Evolutionary conservation across 2,888 invertebrate genomes (phyloP).

Genomic region (Lymantria dispar): DNA sequence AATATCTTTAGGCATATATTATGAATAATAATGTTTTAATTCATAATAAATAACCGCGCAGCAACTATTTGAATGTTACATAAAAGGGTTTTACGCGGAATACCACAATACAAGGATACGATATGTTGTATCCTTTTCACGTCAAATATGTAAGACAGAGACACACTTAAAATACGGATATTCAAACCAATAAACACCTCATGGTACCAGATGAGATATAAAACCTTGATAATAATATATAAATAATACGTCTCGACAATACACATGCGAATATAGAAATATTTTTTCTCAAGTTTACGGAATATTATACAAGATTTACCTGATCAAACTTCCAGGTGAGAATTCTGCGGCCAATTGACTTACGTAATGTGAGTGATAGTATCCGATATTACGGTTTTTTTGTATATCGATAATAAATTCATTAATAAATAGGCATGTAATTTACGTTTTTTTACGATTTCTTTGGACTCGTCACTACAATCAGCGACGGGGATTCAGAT

Average conservation of each 20-base stretch:
- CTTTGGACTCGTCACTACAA: slow-evolving; percentile 6
- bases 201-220: slow-evolving; percentile 8
- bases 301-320: slow-evolving; percentile 15
- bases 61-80: not conserved
- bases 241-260: not conserved
- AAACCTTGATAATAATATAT: not conserved
- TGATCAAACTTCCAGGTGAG: slow-evolving; percentile 14
- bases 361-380: slow-evolving; percentile 2
- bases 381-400: not conserved
- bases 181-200: slow-evolving; percentile 12
- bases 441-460: slow-evolving; percentile 10
- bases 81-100: not conserved
- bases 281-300: slow-evolving; percentile 7
- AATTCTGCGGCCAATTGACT: slow-evolving; percentile 6
- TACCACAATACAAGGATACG: slow-evolving; percentile 9
- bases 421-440: slow-evolving; percentile 7
- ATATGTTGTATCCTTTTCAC: slow-evolving; percentile 17
- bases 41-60: not conserved
- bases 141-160: slow-evolving; percentile 13
- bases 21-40: too few relatives aligned
- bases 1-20: too few relatives aligned
- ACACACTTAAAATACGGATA: slow-evolving; percentile 6
- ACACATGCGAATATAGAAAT: not conserved
- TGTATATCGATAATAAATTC: slow-evolving; percentile 3
- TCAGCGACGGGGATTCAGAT: slow-evolving; percentile 20